Evolutionary conservation across 2,113 vertebrate species (phyloP).

Genomic region (Gopherus flavomarginatus): DNA sequence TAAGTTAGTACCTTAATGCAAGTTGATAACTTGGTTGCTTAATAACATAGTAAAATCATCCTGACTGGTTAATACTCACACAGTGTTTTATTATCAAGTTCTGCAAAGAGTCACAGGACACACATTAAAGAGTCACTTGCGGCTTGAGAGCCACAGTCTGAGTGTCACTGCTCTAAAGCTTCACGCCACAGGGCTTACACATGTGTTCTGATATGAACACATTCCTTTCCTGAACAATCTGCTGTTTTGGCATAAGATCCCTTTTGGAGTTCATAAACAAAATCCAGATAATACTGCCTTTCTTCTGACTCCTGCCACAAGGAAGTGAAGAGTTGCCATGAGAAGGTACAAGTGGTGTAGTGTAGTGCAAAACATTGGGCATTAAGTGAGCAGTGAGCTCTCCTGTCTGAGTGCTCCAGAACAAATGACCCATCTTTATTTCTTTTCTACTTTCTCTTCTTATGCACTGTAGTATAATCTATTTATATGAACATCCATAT

Average conservation of each 20-base stretch:
- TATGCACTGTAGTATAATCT: not conserved
- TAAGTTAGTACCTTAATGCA: no score
- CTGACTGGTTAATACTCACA: no score
- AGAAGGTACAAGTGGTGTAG: not conserved
- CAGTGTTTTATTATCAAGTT: no score
- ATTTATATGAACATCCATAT: not conserved
- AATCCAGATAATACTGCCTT: not conserved
- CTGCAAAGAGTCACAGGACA: no score
- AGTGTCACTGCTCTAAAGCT: not conserved
- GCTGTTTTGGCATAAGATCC: not conserved
- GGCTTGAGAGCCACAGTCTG: no score
- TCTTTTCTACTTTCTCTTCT: not conserved
- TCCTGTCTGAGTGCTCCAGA: not conserved
- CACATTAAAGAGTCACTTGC: no score
- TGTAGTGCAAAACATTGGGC: not conserved
- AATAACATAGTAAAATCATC: no score
- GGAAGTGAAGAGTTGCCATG: not conserved
- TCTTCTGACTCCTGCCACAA: not conserved
- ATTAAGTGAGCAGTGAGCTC: not conserved
- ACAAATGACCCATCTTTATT: not conserved
- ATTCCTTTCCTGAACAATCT: not conserved
- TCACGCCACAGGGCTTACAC: not conserved
- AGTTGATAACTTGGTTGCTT: no score
- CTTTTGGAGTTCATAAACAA: not conserved
- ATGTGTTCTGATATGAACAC: not conserved